These are phyloP conservation scores for Papilio polyxenes DNA, from an alignment of 1,140 invertebrate species.

Conservation along the genomic window DNA sequence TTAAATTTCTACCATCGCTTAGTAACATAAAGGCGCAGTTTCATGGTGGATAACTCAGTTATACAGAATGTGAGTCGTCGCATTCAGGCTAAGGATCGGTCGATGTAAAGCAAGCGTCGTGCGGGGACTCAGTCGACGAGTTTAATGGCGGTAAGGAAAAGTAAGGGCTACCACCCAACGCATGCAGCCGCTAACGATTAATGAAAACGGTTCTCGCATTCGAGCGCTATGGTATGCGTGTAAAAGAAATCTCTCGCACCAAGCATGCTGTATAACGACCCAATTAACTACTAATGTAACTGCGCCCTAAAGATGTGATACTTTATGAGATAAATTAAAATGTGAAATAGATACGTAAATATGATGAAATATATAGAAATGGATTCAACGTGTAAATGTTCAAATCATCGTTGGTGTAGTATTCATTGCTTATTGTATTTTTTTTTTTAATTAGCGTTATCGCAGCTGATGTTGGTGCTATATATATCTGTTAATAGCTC, in stretches of 20 bases:
- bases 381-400: not conserved
- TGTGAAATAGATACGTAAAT: not conserved
- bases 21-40: not conserved
- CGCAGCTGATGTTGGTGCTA: conserved; percentile 78
- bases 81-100: no score
- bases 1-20: not conserved
- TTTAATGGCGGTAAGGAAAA: no score
- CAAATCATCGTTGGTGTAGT: not conserved
- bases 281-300: no score
- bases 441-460: conserved; percentile 53
- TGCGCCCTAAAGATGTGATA: not conserved
- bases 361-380: not conserved
- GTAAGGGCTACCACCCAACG: no score
- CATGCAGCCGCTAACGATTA: no score
- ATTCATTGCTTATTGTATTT: conserved; percentile 21
- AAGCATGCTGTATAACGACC: not conserved
- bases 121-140: no score
- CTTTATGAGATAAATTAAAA: not conserved
- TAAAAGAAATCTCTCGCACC: no score
- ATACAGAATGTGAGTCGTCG: no score
- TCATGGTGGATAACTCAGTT: not conserved
- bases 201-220: no score
- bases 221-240: no score
- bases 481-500: conserved; percentile 67
- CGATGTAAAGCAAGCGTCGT: no score